Conservation (phyloP, 2,113 vertebrate species). For the Crypturellus undulatus region DNA sequence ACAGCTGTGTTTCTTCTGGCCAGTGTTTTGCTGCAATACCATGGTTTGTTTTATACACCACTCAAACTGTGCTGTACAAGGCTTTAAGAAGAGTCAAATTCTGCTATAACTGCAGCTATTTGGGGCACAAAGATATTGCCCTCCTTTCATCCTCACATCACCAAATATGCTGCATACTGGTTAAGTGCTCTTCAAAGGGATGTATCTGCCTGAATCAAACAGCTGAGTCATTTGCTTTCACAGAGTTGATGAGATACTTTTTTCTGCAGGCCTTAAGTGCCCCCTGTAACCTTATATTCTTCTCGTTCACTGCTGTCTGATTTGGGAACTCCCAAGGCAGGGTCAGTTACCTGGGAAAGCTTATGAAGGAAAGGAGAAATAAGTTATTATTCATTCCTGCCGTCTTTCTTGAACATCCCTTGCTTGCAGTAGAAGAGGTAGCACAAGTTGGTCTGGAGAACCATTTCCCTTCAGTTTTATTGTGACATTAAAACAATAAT, state of each 20-base stretch:
- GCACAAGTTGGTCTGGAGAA: background rate
- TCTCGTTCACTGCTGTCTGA: background rate
- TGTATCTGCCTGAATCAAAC: fast-evolving
- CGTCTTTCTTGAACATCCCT: background rate
- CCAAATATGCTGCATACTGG: background rate
- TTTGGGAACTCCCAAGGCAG: background rate
- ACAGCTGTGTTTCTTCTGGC: background rate
- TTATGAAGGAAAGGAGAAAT: background rate
- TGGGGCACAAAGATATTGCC: background rate
- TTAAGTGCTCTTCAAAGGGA: background rate
- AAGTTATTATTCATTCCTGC: background rate
- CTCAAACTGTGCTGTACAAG: background rate
- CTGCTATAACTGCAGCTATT: background rate
- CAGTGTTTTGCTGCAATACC: background rate
- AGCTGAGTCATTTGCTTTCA: background rate
- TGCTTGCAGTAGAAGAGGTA: background rate
- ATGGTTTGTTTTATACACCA: background rate
- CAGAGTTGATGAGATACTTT: background rate
- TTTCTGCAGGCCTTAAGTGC: background rate
- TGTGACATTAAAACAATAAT: constrained; percentile 51
- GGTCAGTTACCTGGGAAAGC: background rate
- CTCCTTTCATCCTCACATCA: background rate
- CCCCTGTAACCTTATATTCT: background rate
- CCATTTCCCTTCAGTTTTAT: constrained; percentile 30
- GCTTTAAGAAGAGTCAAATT: background rate